A percentile compares a stretch with the other conserved stretches of the same genome.
phyloP scores from a whole-genome alignment of 2,888 invertebrate species.

The Netelia virgata region DNA sequence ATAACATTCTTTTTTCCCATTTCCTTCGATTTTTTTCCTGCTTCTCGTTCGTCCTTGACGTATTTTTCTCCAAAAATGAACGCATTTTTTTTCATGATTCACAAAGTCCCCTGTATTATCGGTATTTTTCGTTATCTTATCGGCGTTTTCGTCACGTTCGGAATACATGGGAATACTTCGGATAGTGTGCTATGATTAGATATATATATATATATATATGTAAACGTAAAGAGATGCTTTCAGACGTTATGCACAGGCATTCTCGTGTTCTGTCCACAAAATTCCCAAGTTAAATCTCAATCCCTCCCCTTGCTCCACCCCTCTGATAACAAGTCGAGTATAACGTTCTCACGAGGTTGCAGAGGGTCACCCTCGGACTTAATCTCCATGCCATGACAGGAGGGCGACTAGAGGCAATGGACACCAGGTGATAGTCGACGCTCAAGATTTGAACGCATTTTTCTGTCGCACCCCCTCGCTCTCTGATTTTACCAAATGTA shows the following conservation, averaged over 20 bases:
- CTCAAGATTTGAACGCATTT: constrained; percentile 56
- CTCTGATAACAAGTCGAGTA: constrained; percentile 30
- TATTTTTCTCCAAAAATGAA: not conserved
- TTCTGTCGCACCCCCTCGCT: constrained; percentile 44
- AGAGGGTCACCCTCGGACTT: constrained; percentile 22
- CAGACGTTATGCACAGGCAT: not conserved
- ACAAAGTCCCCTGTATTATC: not conserved
- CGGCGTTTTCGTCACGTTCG: not conserved
- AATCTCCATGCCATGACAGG: constrained; percentile 46
- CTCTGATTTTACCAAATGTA: constrained; percentile 44
- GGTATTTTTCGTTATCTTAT: not conserved
- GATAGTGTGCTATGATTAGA: constrained; percentile 55
- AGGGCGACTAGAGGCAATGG: constrained; percentile 19
- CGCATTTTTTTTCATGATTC: not conserved
- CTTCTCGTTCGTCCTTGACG: not conserved
- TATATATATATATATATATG: not conserved
- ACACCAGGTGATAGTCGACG: constrained; percentile 62
- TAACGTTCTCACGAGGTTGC: constrained; percentile 59
- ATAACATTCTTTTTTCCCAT: not conserved
- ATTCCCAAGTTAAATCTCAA: constrained; percentile 5
- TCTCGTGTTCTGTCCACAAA: not conserved
- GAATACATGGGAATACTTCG: not conserved
- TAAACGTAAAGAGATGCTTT: not conserved
- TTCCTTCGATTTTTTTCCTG: not conserved
- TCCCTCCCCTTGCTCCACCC: not conserved